These are phyloP conservation scores for Eubucco bourcierii DNA, from an alignment of 2,113 vertebrate species.

Conservation along the genomic window DNA sequence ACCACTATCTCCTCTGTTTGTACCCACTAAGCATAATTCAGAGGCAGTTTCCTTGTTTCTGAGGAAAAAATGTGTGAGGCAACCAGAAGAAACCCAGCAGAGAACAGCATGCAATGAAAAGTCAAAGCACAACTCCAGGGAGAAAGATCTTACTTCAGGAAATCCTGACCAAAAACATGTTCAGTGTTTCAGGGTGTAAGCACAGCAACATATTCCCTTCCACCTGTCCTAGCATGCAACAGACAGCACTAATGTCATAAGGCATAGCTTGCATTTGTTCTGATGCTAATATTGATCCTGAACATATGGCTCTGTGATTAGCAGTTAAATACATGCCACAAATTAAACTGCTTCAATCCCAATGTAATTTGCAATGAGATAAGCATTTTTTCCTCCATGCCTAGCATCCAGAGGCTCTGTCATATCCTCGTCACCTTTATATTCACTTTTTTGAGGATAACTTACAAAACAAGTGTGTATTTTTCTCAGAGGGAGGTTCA, in stretches of 20 bases:
- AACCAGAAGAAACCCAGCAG: neutral
- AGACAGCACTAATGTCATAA: neutral
- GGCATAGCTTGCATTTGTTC: neutral
- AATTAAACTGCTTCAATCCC: neutral
- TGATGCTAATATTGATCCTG: neutral
- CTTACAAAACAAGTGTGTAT: neutral
- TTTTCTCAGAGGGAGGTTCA: neutral
- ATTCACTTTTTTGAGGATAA: neutral
- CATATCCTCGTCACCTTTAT: neutral
- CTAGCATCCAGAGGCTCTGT: neutral
- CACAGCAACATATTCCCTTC: accelerated
- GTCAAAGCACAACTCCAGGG: neutral
- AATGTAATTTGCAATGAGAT: neutral
- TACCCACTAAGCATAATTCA: neutral
- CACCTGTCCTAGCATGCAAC: neutral
- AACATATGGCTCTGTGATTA: neutral
- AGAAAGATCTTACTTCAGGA: neutral
- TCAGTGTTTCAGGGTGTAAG: neutral
- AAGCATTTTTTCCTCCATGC: neutral
- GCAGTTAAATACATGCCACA: neutral
- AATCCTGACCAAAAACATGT: neutral
- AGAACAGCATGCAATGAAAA: neutral
- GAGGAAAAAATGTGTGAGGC: neutral
- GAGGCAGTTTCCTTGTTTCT: neutral
- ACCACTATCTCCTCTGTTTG: neutral